Conservation (phyloP, 2,797 vertebrate genomes). For the Muscicapa striata region DNA sequence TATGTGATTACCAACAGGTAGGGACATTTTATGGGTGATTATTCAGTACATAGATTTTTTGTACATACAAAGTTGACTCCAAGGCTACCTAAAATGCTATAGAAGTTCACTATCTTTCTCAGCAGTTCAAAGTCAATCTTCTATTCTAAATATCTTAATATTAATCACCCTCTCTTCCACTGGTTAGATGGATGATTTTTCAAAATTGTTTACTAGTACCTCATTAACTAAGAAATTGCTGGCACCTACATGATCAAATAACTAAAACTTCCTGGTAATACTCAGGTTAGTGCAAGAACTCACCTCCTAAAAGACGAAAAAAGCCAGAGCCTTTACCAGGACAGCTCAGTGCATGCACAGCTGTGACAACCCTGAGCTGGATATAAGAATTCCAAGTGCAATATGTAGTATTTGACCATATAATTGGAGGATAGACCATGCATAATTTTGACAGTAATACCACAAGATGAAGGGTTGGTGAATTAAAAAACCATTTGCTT, state of each 20-base stretch:
- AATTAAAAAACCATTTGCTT: not conserved
- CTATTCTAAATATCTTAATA: not conserved
- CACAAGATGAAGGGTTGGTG: not conserved
- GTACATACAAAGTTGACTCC: not conserved
- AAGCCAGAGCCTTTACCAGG: not conserved
- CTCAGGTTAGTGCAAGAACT: not conserved
- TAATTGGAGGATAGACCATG: not conserved
- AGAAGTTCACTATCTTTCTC: not conserved
- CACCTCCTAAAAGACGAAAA: not conserved
- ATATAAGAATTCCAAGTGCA: not conserved
- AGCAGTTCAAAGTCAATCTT: not conserved
- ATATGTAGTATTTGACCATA: not conserved
- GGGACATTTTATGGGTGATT: not conserved
- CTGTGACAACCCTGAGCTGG: not conserved
- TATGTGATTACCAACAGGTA: fast-evolving
- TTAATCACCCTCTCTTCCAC: not conserved
- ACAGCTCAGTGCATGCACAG: not conserved
- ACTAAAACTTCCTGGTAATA: not conserved
- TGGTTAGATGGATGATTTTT: not conserved
- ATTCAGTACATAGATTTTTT: not conserved
- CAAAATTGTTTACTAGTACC: not conserved
- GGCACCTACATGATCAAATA: slow-evolving; percentile 24
- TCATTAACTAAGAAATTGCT: not conserved
- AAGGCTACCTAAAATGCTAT: not conserved
- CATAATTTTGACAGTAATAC: not conserved